Evolutionary conservation across 2,888 invertebrate genomes (phyloP), one percentile per base, ranked within the genome.

Genomic region (Nemurella pictetii): DNA sequence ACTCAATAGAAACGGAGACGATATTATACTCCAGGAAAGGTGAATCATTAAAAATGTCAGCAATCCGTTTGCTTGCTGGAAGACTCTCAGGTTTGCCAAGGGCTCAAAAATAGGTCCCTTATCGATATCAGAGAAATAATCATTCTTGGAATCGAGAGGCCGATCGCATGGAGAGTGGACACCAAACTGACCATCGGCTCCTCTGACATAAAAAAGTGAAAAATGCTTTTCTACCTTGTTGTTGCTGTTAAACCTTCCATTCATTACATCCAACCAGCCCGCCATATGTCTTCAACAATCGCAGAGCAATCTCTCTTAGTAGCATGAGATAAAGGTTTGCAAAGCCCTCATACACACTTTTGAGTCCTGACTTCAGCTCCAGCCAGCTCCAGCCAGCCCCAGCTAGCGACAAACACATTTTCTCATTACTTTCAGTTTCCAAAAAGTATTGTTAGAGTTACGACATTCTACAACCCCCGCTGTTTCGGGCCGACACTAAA

Each of bases 391-490:
- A n/a, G n/a, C n/a, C n/a, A n/a, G n/a, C 15, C 9, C 26, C 75
- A 75, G 0, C 78, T 36, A 27, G 55, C 82, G 26, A 82, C 0
- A 55, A 82, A 82, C 82, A 82, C 82, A 82, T 82, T 82, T 82
- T 72, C 27, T 82, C 30, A 28, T 82, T 72, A 82, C 82, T 82
- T 82, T 82, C 82, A 26, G 29, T 82, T 82, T 82, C 28, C 72
- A 82, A 82, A 74, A n/a, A 82, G 82, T 82, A 72, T 82, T 82
- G 72, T 55, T 20, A 30, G 30, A 28, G 78, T 78, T 78, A 30
- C 82, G 55, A 72, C 82, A 82, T 82, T 72, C 29, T 72, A 26
- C 82, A 82, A 26, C 82, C 82, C 82, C 82, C 72, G 82, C 82
- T 82, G 82, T 82, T 82, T 26, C 55, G 55, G 5, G 55, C 55